phyloP scores from a whole-genome alignment of 2,113 vertebrate species.

The Poeciliopsis turrubarensis region DNA sequence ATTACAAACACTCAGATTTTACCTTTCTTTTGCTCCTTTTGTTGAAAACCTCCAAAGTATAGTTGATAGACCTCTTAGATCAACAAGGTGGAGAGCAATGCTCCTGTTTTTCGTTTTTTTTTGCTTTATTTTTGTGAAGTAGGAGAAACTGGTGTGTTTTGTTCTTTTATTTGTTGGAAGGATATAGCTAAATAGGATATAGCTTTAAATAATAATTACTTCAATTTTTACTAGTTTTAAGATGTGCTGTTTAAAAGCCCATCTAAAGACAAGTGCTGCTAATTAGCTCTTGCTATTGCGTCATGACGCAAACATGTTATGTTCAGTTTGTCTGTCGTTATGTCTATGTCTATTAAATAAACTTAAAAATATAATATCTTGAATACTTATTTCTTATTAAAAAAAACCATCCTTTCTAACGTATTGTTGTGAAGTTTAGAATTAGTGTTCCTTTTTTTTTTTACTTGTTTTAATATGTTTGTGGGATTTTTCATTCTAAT shows the following conservation, averaged over 20 bases:
- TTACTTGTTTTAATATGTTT: not conserved
- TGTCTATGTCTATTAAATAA: too few species aligned
- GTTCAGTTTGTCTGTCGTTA: too few species aligned
- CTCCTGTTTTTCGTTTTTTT: constrained; percentile 22
- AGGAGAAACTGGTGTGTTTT: constrained; percentile 47
- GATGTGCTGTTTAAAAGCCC: too few species aligned
- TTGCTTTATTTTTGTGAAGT: constrained; percentile 7
- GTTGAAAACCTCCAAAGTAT: not conserved
- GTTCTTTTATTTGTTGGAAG: constrained; percentile 47
- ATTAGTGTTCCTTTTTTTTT: not conserved
- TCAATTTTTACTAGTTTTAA: too few species aligned
- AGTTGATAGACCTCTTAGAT: not conserved
- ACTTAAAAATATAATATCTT: too few species aligned
- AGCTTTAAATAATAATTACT: constrained; percentile 26
- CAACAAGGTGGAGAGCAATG: constrained; percentile 21
- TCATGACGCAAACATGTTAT: too few species aligned
- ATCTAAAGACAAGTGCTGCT: too few species aligned
- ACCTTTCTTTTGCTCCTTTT: not conserved
- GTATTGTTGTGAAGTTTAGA: not conserved
- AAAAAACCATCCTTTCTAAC: not conserved
- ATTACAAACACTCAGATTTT: not conserved
- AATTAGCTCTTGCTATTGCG: too few species aligned
- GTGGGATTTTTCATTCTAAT: not conserved
- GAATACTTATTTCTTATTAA: not conserved
- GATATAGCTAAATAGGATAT: constrained; percentile 72